A percentile compares a stretch with the other conserved stretches of the same genome.
Conservation (phyloP, 2,888 invertebrate genomes). For the Autographa gamma region DNA sequence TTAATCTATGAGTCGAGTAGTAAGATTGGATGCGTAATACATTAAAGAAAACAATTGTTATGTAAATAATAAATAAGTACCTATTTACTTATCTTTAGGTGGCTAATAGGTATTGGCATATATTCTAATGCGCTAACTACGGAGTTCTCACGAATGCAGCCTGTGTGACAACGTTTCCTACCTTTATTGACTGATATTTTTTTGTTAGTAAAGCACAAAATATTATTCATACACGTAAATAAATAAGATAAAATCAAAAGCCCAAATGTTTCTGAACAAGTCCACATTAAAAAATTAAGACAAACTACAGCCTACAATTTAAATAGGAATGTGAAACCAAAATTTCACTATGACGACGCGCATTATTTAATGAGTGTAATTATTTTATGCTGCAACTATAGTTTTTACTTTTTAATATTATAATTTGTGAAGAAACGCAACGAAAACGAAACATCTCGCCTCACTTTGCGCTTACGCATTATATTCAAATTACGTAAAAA, state of each 20-base stretch:
- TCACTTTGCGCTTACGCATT: conserved; percentile 31
- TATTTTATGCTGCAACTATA: neutral
- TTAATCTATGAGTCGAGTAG: neutral
- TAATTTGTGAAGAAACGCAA: conserved; percentile 20
- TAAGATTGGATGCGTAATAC: neutral
- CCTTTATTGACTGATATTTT: too few relatives aligned
- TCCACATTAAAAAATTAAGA: neutral
- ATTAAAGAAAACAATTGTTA: too few relatives aligned
- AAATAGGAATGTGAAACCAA: conserved; percentile 9
- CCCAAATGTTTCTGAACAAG: too few relatives aligned
- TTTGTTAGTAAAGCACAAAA: too few relatives aligned
- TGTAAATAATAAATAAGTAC: too few relatives aligned
- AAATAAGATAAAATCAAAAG: too few relatives aligned
- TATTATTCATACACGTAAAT: too few relatives aligned
- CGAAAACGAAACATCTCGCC: conserved; percentile 17
- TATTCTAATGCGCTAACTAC: too few relatives aligned
- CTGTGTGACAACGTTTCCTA: too few relatives aligned
- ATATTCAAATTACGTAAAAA: conserved; percentile 41
- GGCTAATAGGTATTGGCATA: too few relatives aligned
- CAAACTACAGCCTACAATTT: neutral
- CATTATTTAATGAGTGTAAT: neutral
- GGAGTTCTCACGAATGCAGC: too few relatives aligned
- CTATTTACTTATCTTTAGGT: too few relatives aligned
- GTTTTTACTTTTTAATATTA: neutral
- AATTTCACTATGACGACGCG: conserved; percentile 20